Conservation (phyloP, 2,888 invertebrate genomes). For the Hydriomena furcata region DNA sequence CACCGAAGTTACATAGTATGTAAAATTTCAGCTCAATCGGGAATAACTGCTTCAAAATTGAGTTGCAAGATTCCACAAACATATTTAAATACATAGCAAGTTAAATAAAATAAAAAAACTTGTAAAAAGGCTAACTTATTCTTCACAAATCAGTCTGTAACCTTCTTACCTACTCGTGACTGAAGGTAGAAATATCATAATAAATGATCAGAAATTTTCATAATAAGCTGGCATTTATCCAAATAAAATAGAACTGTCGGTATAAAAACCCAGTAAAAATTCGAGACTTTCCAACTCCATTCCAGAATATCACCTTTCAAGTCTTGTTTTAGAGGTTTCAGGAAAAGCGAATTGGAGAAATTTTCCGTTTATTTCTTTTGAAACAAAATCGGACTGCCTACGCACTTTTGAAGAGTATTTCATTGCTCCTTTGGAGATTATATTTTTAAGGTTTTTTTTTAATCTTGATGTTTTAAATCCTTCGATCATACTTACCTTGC, state of each 20-base stretch:
- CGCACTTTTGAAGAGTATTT: constrained; percentile 22
- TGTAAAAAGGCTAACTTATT: no score
- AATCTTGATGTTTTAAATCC: constrained; percentile 6
- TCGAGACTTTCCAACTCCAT: constrained; percentile 31
- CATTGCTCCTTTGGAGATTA: constrained; percentile 13
- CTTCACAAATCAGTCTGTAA: no score
- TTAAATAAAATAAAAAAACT: no score
- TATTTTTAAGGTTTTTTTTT: constrained; percentile 4
- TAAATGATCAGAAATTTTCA: neutral
- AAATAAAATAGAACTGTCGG: constrained; percentile 14
- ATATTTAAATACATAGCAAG: no score
- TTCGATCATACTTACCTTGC: no score
- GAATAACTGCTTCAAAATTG: no score
- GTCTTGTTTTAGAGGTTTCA: constrained; percentile 28
- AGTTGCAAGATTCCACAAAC: no score
- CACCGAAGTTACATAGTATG: no score
- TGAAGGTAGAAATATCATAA: neutral
- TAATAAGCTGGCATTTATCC: constrained; percentile 17
- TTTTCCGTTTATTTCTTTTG: constrained; percentile 27
- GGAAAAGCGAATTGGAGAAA: constrained; percentile 23
- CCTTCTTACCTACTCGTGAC: no score
- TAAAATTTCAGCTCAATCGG: no score
- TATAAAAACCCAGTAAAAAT: constrained; percentile 27
- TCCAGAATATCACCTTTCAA: constrained; percentile 29
- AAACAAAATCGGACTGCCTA: constrained; percentile 26